Evolutionary conservation across 2,888 invertebrate genomes (phyloP), one percentile per base, ranked within the genome.

Genomic region (Magallana nippona): DNA sequence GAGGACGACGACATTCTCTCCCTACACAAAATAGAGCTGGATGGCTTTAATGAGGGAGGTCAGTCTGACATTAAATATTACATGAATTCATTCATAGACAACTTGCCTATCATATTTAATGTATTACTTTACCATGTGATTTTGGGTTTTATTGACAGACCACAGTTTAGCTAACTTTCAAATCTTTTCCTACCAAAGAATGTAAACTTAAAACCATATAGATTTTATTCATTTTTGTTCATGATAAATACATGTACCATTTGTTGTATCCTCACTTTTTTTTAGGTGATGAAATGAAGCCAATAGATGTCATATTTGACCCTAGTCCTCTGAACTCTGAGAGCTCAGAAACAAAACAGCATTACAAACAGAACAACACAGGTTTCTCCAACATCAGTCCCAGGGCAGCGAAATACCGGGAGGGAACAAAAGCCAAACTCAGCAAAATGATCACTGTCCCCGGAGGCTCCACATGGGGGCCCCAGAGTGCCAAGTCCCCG

Each of bases 381-480:
- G 77, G 32, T 8, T 56, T 56, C 11, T 44, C 15, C 27, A 83
- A 80, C 71, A 81, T 60, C 13, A 86, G 85, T 55, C 85, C 85
- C 13, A 63, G 83, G 32, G 80, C 83, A 15, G 83, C 85, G 22
- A 86, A 84, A 82, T 85, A 83, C 62, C 56, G 85, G 17, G 82
- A 84, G 17, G 79, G 80, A 1, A 71, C 71, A 22, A 80, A 55
- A 1, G 27, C 82, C 10, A 83, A 86, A 62, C 80, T 86, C 57
- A 85, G 87, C 19, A 89, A 88, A 80, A 88, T 84, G 71, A 90
- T 90, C 19, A 88, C 90, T 55, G 90, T 90, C 1, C 90, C 90
- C 13, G 86, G 86, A 8, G 71, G 71, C 15, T 55, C 82, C 44
- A 55, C 71, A 55, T 55, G 82, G 27, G 63, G 44, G 17, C 57